Conservation (phyloP, 1,140 invertebrate species). For the Drosophila hydei region DNA sequence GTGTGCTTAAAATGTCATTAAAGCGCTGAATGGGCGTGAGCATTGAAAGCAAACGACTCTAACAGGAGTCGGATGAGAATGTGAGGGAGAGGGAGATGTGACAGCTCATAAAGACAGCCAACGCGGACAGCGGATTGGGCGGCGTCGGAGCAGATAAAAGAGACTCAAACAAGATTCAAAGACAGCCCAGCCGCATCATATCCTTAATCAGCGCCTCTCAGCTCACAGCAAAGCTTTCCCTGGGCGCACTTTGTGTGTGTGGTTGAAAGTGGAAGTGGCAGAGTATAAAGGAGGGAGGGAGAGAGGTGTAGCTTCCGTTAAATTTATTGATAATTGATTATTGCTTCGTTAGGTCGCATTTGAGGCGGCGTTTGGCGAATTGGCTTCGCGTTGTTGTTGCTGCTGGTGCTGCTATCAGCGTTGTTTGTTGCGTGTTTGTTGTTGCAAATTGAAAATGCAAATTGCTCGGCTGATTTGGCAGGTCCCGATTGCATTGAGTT, state of each 20-base stretch:
- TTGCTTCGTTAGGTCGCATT: slow-evolving; percentile 78
- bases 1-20: slow-evolving; percentile 78
- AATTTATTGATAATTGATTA: slow-evolving; percentile 84
- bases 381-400: slow-evolving; percentile 10
- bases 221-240: slow-evolving; percentile 29
- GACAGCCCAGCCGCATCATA: slow-evolving; percentile 37
- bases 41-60: slow-evolving; percentile 22
- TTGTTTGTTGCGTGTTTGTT: slow-evolving; percentile 62
- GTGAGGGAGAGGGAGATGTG: neutral
- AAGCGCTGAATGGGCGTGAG: slow-evolving; percentile 49
- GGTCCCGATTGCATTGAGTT: slow-evolving; percentile 30
- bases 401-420: slow-evolving; percentile 8
- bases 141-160: slow-evolving; percentile 61
- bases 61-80: slow-evolving; percentile 16
- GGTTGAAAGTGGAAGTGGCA: neutral
- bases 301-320: slow-evolving; percentile 28
- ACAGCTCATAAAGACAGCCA: slow-evolving; percentile 29
- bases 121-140: neutral
- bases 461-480: slow-evolving; percentile 65
- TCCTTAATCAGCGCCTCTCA: slow-evolving; percentile 64
- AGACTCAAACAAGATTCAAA: slow-evolving; percentile 43
- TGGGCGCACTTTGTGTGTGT: slow-evolving; percentile 1
- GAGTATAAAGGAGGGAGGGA: neutral
- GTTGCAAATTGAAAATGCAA: slow-evolving; percentile 82
- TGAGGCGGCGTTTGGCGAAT: slow-evolving; percentile 42